Evolutionary conservation across 2,113 vertebrate genomes (phyloP).

Genomic region (Elachura formosa): DNA sequence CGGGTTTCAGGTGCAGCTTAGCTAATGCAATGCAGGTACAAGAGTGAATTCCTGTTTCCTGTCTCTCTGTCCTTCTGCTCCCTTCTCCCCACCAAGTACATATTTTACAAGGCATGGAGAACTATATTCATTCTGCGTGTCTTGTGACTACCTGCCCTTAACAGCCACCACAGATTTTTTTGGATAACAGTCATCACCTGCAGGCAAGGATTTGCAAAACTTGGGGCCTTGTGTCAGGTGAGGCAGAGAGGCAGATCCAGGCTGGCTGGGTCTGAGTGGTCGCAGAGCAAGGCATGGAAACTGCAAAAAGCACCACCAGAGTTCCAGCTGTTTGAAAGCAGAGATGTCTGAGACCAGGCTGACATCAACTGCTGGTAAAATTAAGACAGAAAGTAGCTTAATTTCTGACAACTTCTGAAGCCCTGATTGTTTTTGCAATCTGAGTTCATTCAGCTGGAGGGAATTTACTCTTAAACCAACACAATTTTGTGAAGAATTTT

Average conservation of each 20-base stretch:
- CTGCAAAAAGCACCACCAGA: background rate
- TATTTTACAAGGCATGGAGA: background rate
- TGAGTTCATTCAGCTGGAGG: background rate
- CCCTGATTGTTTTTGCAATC: background rate
- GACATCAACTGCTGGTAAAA: background rate
- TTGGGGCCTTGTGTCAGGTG: accelerated
- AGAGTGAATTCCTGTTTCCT: background rate
- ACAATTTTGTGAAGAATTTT: background rate
- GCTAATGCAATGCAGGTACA: background rate
- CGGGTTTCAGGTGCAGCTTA: background rate
- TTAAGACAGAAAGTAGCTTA: background rate
- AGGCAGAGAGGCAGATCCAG: background rate
- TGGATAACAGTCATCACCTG: background rate
- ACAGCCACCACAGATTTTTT: background rate
- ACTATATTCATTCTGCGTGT: background rate
- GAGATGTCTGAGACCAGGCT: background rate
- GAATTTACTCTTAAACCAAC: background rate
- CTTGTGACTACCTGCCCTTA: background rate
- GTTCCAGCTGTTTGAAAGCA: background rate
- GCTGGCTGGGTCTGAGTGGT: background rate
- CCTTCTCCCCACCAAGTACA: background rate
- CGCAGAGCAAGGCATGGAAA: background rate
- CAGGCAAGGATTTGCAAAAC: background rate
- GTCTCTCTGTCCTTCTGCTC: background rate
- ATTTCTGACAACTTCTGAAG: background rate